Evolutionary conservation across 2,797 vertebrate species (phyloP).

Genomic region (Anas georgica): DNA sequence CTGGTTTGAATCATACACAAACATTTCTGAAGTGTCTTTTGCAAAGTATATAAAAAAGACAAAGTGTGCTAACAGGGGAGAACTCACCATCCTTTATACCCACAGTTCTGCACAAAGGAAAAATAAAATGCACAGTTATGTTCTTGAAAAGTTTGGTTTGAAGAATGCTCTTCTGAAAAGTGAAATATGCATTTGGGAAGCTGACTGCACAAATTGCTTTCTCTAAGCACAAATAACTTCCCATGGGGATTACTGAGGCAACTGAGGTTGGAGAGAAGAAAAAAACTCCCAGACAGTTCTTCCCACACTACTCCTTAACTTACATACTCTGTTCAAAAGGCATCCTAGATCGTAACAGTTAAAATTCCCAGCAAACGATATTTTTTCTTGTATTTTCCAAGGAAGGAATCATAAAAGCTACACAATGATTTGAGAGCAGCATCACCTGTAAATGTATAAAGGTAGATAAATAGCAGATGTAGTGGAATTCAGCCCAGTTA

Average conservation of each 20-base stretch:
- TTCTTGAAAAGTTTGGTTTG: background rate
- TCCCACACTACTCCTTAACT: background rate
- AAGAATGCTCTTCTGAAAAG: background rate
- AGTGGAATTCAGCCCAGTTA: background rate
- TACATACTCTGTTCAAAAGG: background rate
- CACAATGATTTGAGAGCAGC: background rate
- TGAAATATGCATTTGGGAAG: background rate
- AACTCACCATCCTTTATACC: background rate
- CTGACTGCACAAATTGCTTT: background rate
- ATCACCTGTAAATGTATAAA: background rate
- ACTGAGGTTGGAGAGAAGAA: background rate
- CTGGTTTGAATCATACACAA: background rate
- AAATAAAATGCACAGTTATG: background rate
- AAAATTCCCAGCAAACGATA: background rate
- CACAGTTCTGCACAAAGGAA: background rate
- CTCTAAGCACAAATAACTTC: background rate
- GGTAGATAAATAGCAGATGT: background rate
- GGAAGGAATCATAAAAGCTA: background rate
- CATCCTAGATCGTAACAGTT: background rate
- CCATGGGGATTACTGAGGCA: background rate
- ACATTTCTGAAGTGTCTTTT: background rate
- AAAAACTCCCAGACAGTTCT: background rate
- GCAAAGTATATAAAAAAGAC: background rate
- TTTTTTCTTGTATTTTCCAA: background rate
- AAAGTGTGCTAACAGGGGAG: background rate